Conservation (phyloP, 2,113 vertebrate species). For the Corythaeola cristata region DNA sequence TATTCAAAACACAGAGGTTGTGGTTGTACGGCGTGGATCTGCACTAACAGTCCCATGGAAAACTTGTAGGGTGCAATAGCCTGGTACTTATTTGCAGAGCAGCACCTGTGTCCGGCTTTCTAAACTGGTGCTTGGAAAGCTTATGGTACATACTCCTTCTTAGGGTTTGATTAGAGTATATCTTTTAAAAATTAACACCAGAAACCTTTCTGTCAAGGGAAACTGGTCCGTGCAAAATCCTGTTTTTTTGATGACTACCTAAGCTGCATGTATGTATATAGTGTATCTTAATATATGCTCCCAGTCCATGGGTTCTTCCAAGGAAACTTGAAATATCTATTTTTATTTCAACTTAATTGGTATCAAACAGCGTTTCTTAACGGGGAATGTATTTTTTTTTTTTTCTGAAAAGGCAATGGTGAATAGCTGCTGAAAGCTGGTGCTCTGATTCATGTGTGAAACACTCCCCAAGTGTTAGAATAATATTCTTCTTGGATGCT, state of each 20-base stretch:
- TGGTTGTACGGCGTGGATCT: not conserved
- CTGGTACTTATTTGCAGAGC: not conserved
- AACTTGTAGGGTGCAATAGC: not conserved
- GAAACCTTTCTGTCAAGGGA: not conserved
- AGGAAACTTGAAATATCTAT: not conserved
- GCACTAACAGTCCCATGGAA: fast-evolving
- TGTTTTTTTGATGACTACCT: fast-evolving
- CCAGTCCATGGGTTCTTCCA: not conserved
- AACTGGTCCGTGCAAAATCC: not conserved
- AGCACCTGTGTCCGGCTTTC: not conserved
- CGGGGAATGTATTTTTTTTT: no score
- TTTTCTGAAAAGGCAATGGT: not conserved
- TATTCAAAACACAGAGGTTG: no score
- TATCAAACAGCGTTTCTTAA: not conserved
- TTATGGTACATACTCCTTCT: no score
- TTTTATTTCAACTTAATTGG: not conserved
- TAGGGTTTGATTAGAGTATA: not conserved
- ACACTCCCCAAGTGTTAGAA: not conserved
- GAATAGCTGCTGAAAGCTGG: not conserved
- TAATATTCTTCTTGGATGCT: not conserved
- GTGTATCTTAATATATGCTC: fast-evolving
- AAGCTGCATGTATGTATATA: fast-evolving
- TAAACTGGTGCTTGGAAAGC: not conserved
- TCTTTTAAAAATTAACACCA: not conserved
- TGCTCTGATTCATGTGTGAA: not conserved